These are phyloP conservation scores for Palythoa grandiflora DNA, from an alignment of 92 coral and sea anemone genomes.

Conservation along the genomic window DNA sequence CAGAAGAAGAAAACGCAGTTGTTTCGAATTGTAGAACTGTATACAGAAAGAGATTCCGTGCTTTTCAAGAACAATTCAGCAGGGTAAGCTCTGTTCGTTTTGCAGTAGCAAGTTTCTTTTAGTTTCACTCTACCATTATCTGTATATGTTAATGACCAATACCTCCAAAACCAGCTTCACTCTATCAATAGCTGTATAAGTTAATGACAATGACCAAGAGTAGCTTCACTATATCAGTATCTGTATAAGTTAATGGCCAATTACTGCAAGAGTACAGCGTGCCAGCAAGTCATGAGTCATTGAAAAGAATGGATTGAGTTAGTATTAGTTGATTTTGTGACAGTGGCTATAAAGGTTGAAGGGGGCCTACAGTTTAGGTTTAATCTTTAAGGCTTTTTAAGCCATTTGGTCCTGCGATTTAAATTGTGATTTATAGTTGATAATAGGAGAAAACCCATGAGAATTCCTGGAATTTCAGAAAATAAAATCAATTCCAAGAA, in stretches of 20 bases:
- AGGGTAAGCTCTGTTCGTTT: constrained; percentile 55
- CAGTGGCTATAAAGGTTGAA: background rate
- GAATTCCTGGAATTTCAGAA: too few species aligned
- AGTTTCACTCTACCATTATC: background rate
- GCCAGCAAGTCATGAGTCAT: background rate
- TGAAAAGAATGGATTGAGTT: background rate
- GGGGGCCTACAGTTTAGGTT: too few species aligned
- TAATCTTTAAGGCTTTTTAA: too few species aligned
- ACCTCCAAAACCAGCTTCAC: too few species aligned
- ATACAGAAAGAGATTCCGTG: constrained; percentile 52
- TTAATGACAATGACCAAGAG: too few species aligned
- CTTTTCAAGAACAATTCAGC: constrained; percentile 63
- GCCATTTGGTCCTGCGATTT: too few species aligned
- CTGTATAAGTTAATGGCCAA: background rate
- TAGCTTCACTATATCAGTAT: too few species aligned
- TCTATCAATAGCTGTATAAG: too few species aligned
- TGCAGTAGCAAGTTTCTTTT: background rate
- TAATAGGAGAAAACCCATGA: too few species aligned
- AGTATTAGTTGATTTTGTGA: background rate
- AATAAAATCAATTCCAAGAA: too few species aligned
- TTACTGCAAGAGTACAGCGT: background rate
- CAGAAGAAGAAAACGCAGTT: constrained; percentile 67
- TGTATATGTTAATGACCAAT: too few species aligned
- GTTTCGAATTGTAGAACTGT: constrained; percentile 68
- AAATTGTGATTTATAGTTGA: too few species aligned